Base-by-base conservation (phyloP, 2,113 vertebrate species). In the Melanerpes formicivorus region DNA sequence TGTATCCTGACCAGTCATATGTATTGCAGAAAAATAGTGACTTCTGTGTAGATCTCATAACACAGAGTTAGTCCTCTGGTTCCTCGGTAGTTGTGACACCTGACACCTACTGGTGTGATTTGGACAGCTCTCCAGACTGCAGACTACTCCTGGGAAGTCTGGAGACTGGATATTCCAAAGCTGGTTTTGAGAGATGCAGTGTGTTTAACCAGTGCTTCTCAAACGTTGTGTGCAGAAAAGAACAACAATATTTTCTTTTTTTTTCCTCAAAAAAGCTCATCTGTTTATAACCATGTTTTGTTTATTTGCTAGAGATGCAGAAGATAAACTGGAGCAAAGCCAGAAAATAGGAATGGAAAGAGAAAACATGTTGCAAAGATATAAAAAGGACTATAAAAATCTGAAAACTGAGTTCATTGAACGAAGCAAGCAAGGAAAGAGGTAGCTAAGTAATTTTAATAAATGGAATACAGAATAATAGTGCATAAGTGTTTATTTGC, bases 341-440 rank as follows among this genome's bases (percentile, higher is more conserved):
- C 98, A 95, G 92, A 98, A 98, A 96, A 98, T 94, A 70, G 96
- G 98, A n/a, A 95, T 95, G 90, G 98, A 98, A 97, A 98, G 98
- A 87, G 98, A 98, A 80, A 96, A 96, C 18, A 59, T 95, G 67
- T 93, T 98, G 79, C 97, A 97, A 40, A 97, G 97, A 75, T 97
- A 98, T n/a, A 98, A 97, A 67, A 98, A 98, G 62, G 97, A 98
- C 85, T 98, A 98, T 90, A 98, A 95, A 86, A 82, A 92, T 21
- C 91, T 99, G 93, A 98, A 98, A 96, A 95, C 97, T 3, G 98
- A 99, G 62, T 97, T 99, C 90, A 95, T 97, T 76, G 97, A 98
- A 93, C 97, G 48, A 87, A 97, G 80, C 32, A 97, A 97, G 55
- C 96, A 98, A 93, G 97, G 98, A 89, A 99, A 98, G 94, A 98